These are phyloP conservation scores for Paracanthobrama guichenoti DNA, from an alignment of 2,113 vertebrate genomes.

Conservation along the genomic window DNA sequence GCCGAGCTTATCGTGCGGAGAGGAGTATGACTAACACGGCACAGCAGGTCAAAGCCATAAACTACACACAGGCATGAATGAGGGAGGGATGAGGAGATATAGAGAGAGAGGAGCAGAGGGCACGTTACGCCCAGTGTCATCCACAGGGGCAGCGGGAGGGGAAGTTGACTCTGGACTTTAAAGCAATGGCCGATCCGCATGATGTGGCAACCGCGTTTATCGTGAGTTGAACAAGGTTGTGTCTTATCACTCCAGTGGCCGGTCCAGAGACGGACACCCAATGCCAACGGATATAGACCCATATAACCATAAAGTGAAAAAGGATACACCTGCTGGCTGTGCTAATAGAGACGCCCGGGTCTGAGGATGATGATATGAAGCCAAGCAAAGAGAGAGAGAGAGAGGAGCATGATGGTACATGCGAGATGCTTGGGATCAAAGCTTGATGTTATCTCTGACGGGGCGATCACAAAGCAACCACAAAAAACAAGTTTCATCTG, in stretches of 20 bases:
- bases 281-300: conserved; percentile 47
- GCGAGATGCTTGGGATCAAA: conserved; percentile 23
- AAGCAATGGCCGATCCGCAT: conserved; percentile 11
- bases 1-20: neutral
- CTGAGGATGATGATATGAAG: neutral
- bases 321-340: conserved; percentile 24
- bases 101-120: conserved; percentile 23
- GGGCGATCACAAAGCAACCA: conserved; percentile 10
- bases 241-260: conserved; percentile 22
- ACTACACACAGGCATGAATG: conserved; percentile 9
- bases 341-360: conserved; percentile 22
- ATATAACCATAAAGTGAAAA: conserved; percentile 55
- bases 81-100: conserved; percentile 13
- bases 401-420: conserved; percentile 27
- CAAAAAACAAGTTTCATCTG: conserved; percentile 14
- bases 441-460: conserved; percentile 4
- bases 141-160: neutral
- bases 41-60: conserved; percentile 35
- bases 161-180: conserved; percentile 48
- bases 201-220: conserved; percentile 45
- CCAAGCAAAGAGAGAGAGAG: neutral
- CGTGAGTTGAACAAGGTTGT: conserved; percentile 31
- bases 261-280: conserved; percentile 36
- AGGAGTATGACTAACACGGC: neutral
- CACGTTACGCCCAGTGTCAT: conserved; percentile 16